phyloP scores from a whole-genome alignment of 2,113 vertebrate genomes.

The Zapus hudsonius region DNA sequence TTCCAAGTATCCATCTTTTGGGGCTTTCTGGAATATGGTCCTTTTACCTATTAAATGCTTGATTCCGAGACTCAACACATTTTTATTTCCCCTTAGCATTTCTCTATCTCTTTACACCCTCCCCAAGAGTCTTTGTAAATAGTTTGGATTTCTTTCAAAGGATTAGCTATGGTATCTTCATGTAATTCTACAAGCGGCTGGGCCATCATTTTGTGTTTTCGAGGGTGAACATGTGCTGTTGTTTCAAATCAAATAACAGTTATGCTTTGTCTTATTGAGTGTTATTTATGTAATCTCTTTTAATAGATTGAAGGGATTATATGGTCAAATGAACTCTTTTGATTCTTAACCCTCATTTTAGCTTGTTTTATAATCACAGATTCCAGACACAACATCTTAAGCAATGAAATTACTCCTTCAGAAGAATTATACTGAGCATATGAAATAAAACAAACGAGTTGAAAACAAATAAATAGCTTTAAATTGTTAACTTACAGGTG shows the following conservation, averaged over 20 bases:
- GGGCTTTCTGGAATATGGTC: neutral
- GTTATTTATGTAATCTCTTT: constrained; percentile 66
- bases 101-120: neutral
- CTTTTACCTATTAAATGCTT: neutral
- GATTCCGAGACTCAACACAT: neutral
- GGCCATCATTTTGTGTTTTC: constrained; percentile 61
- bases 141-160: constrained; percentile 60
- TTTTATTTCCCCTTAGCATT: constrained; percentile 33
- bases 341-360: neutral
- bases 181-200: constrained; percentile 49
- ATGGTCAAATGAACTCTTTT: constrained; percentile 63
- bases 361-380: constrained; percentile 39
- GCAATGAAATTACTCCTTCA: constrained; percentile 33
- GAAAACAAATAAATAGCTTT: neutral
- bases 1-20: neutral
- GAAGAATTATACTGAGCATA: constrained; percentile 30
- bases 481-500: neutral
- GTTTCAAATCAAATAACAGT: constrained; percentile 60
- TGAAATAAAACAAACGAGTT: constrained; percentile 30
- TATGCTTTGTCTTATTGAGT: constrained; percentile 66
- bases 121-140: constrained; percentile 8
- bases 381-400: constrained; percentile 51
- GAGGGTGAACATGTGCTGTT: constrained; percentile 58
- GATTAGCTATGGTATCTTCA: constrained; percentile 64
- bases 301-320: constrained; percentile 64